Conservation (phyloP, 2,113 vertebrate species). For the Anguilla rostrata region DNA sequence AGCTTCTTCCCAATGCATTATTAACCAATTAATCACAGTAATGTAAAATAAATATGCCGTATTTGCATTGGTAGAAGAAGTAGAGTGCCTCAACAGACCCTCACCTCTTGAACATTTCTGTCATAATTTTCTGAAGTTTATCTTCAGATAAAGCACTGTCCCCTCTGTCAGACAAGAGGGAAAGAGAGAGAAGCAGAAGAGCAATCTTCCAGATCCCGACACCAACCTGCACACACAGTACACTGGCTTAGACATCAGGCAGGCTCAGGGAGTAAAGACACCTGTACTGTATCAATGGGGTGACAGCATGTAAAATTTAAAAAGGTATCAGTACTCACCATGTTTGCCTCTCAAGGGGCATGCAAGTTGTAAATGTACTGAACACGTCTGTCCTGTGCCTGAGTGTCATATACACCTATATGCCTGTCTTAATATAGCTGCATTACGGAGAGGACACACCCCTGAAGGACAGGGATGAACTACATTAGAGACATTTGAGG, state of each 20-base stretch:
- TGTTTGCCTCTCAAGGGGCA: neutral
- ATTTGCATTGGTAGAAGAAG: no score
- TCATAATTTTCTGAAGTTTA: neutral
- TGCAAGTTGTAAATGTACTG: neutral
- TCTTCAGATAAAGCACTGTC: neutral
- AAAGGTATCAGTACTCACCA: neutral
- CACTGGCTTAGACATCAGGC: neutral
- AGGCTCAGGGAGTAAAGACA: no score
- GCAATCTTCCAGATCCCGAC: neutral
- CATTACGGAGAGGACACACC: neutral
- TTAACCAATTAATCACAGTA: no score
- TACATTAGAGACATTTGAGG: no score
- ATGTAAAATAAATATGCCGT: no score
- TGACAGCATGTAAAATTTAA: neutral
- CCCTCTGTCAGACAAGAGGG: no score
- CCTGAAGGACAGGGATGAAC: neutral
- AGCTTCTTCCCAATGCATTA: no score
- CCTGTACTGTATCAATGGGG: neutral
- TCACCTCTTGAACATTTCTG: neutral
- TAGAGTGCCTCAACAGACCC: neutral
- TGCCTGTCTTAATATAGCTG: neutral
- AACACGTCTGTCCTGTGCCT: neutral
- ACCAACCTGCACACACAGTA: neutral
- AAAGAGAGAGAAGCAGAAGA: neutral
- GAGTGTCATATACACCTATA: neutral